Evolutionary conservation across 2,113 vertebrate species (phyloP).

Genomic region (Leucoraja erinaceus): DNA sequence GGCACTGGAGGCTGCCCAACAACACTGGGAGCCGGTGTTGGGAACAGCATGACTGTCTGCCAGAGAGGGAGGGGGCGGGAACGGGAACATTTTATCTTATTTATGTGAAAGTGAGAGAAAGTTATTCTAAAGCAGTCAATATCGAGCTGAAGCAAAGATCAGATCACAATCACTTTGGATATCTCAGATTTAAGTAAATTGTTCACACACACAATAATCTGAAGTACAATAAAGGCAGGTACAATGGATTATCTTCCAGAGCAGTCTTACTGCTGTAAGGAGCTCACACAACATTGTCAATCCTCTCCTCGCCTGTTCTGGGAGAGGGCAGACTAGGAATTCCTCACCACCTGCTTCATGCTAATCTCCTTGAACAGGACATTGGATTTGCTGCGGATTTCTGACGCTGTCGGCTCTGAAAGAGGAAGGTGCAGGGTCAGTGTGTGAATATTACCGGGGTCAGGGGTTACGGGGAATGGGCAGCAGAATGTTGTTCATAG

Average conservation of each 20-base stretch:
- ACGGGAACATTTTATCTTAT: no score
- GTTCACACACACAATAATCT: background rate
- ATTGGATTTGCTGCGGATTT: slow-evolving; percentile 44
- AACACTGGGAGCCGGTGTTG: background rate
- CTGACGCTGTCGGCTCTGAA: slow-evolving; percentile 40
- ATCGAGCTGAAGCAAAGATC: background rate
- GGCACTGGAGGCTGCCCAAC: background rate
- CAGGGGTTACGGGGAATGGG: no score
- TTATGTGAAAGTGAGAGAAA: no score
- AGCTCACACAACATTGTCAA: background rate
- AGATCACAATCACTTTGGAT: background rate
- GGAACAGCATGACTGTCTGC: no score
- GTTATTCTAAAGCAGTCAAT: background rate
- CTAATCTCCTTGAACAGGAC: slow-evolving; percentile 51
- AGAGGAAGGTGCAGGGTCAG: background rate
- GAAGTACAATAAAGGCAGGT: background rate
- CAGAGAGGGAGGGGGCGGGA: no score
- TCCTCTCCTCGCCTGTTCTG: background rate
- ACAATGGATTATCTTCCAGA: background rate
- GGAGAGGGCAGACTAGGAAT: background rate
- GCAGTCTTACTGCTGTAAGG: background rate
- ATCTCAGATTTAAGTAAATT: background rate
- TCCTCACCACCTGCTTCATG: slow-evolving; percentile 48
- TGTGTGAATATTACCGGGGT: no score
- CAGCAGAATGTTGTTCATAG: no score